A percentile compares a stretch with the other conserved stretches of the same genome.
Conservation (phyloP, 1,140 invertebrate genomes). For the Physella acuta region DNA sequence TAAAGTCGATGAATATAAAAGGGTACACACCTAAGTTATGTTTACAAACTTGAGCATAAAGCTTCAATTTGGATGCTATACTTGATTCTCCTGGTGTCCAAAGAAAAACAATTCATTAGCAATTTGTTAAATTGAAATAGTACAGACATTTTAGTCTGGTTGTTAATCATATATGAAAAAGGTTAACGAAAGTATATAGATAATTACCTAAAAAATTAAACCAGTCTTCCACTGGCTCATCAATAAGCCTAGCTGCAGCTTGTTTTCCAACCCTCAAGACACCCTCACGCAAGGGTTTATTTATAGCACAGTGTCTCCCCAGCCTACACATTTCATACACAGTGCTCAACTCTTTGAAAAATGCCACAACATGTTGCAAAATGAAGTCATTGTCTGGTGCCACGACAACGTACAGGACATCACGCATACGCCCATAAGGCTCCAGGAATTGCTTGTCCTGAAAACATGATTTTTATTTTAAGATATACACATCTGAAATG, state of each 20-base stretch:
- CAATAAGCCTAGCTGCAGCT: constrained; percentile 66
- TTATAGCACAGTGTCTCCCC: constrained; percentile 84
- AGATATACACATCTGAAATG: no score
- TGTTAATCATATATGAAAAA: not conserved
- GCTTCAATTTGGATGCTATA: constrained; percentile 67
- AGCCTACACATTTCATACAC: constrained; percentile 90
- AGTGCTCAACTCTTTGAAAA: constrained; percentile 89
- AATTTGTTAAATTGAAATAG: not conserved
- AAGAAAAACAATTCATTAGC: not conserved
- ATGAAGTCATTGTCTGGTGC: constrained; percentile 89
- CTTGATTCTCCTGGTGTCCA: constrained; percentile 72
- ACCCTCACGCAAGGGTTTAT: constrained; percentile 81
- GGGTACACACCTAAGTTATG: constrained; percentile 51
- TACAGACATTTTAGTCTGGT: not conserved
- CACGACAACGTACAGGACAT: constrained; percentile 92
- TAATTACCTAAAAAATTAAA: constrained; percentile 69
- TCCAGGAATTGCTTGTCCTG: constrained; percentile 86
- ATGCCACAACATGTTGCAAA: constrained; percentile 75
- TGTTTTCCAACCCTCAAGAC: constrained; percentile 82
- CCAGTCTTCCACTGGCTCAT: constrained; percentile 86
- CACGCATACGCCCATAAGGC: constrained; percentile 87
- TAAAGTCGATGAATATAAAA: constrained; percentile 8
- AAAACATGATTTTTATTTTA: no score
- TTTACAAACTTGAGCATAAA: constrained; percentile 78
- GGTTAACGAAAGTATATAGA: not conserved